Base-by-base conservation (phyloP, 2,797 vertebrate species). In the Centroberyx gerrardi region DNA sequence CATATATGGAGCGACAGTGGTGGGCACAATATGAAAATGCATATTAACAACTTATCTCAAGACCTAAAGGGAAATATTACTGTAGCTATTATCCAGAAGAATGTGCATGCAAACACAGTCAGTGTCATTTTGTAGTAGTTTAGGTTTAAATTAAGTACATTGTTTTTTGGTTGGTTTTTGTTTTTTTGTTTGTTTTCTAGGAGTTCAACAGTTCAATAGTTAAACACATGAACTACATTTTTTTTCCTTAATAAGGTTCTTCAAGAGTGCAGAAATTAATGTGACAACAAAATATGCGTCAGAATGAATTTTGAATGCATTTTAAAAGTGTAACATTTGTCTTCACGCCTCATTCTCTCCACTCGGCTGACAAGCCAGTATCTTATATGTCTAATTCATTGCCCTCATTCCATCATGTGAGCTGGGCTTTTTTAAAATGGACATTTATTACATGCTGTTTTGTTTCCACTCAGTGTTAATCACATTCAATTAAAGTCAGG, bases 401-500 rank as follows among this genome's bases (percentile, higher is more conserved):
- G 82, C 56, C 89, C 92, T 62, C 87, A 90, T 93, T 92, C 89
- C 88, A 88, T 90, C 92, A 87, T 67, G 78, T 80, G 66, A 63
- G 70, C 63, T 66, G 0, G 8, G 51, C 72, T 78, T 60, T 87
- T 87, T 86, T 80, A 82, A 12, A 92, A 85, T 80, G 86, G 87
- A 88, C 90, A 68, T 92, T 89, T 86, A 87, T 87, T 90, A 82
- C 87, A 85, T 81, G 80, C 87, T 90, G 87, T 90, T 90, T 92
- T 93, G 90, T 92, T 91, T 89, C 83, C 85, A 90, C 85, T 91
- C 91, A 91, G 87, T 80, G 83, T 90, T 88, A 86, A 91, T 87
- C 90, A 90, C 86, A 86, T 90, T 92, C 80, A 86, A 87, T 93
- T 93, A 91, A 66, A 90, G 76, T 90, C 90, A 91, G 74, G 70